A percentile compares a stretch with the other conserved stretches of the same genome.
These are phyloP conservation scores for Bovichtus variegatus DNA, from an alignment of 2,797 vertebrate genomes.

Conservation along the genomic window DNA sequence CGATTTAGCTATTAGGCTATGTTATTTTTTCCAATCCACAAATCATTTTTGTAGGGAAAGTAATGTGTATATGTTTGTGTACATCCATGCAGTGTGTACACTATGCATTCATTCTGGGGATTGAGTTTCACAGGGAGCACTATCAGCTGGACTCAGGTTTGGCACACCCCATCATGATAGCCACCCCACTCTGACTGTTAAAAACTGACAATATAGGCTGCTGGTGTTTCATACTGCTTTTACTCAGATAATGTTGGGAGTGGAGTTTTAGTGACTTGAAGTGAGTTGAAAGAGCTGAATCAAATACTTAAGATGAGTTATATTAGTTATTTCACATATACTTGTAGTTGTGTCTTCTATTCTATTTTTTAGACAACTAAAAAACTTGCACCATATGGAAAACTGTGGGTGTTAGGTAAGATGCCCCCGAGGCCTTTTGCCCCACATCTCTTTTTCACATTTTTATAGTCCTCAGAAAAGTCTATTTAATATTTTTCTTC, in stretches of 20 bases:
- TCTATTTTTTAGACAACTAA: not conserved
- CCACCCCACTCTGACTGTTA: no score
- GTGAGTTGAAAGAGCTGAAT: not conserved
- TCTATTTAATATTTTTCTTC: not conserved
- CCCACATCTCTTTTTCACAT: not conserved
- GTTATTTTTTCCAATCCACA: not conserved
- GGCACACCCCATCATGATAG: not conserved
- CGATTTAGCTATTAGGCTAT: not conserved
- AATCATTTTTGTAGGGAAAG: not conserved
- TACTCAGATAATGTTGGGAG: not conserved
- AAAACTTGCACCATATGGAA: not conserved
- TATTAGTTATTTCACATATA: not conserved
- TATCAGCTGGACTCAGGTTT: constrained; percentile 19
- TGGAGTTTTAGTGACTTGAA: not conserved
- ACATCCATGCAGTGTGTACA: not conserved
- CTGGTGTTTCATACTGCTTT: not conserved
- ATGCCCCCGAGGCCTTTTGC: not conserved
- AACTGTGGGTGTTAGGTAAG: not conserved
- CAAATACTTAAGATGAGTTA: not conserved
- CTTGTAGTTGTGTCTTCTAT: not conserved
- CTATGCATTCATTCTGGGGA: not conserved
- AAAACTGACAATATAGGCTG: not conserved
- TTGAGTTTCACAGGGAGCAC: not conserved
- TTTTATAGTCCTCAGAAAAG: not conserved
- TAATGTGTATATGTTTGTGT: not conserved